A percentile compares a stretch with the other conserved stretches of the same genome.
These are phyloP conservation scores for Gnathonemus echidnorhynchus DNA, from an alignment of 2,113 vertebrate species.

Conservation along the genomic window DNA sequence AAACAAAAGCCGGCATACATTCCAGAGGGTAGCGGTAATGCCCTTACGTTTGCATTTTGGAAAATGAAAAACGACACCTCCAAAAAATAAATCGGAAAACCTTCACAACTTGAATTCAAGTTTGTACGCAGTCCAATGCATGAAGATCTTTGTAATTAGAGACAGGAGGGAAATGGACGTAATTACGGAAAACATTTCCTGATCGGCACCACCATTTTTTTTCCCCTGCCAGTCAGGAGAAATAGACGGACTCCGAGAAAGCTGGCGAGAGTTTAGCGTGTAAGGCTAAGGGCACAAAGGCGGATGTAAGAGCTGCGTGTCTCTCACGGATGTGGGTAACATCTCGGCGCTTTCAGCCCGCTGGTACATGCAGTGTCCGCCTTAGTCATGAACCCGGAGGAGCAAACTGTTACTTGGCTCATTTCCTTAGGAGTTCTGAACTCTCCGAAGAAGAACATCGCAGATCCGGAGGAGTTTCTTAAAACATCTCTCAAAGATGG, in stretches of 20 bases:
- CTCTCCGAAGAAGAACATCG: constrained; percentile 90
- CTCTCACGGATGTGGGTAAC: constrained; percentile 78
- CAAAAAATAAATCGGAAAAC: background rate
- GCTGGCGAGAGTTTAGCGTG: background rate
- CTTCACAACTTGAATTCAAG: background rate
- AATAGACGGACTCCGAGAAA: background rate
- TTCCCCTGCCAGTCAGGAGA: background rate
- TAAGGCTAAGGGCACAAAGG: background rate
- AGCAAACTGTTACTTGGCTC: constrained; percentile 90
- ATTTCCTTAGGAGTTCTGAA: constrained; percentile 90
- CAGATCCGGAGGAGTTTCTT: constrained; percentile 84
- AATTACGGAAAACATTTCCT: constrained; percentile 11
- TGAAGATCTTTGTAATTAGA: background rate
- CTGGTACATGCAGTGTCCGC: background rate
- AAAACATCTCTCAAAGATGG: constrained; percentile 85
- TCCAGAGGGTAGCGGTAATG: background rate
- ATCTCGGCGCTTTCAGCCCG: constrained; percentile 33
- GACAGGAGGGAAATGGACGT: background rate
- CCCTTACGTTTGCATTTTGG: background rate
- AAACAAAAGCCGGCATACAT: background rate
- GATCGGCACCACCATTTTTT: background rate
- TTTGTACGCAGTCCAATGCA: background rate
- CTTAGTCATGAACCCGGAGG: constrained; percentile 86
- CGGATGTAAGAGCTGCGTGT: constrained; percentile 44
- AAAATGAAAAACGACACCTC: background rate